These are phyloP conservation scores for Neodiprion pinetum DNA, from an alignment of 1,140 invertebrate species.

Conservation along the genomic window DNA sequence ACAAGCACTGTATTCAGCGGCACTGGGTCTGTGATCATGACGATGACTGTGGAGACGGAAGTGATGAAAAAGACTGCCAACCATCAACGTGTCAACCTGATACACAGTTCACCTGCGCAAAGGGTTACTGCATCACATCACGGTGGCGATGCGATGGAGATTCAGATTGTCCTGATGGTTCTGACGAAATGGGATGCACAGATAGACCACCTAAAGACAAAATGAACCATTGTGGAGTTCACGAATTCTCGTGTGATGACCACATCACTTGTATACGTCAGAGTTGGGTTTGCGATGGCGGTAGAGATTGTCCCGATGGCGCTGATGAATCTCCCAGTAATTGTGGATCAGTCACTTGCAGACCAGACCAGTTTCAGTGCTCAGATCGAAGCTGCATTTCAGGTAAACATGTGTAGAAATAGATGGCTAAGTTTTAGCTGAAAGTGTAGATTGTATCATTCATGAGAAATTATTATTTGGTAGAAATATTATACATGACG, in stretches of 20 bases:
- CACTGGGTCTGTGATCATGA: conserved; percentile 89
- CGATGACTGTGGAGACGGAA: conserved; percentile 84
- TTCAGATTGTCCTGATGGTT: conserved; percentile 80
- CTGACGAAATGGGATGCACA: conserved; percentile 76
- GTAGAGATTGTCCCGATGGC: conserved; percentile 83
- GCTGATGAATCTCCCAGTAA: conserved; percentile 75
- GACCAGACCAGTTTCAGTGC: conserved; percentile 84
- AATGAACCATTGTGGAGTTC: conserved; percentile 66
- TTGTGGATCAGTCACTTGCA: conserved; percentile 81
- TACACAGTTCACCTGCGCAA: conserved; percentile 74
- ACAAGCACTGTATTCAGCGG: conserved; percentile 87
- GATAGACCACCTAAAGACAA: conserved; percentile 16
- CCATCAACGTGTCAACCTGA: conserved; percentile 70
- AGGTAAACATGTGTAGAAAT: conserved; percentile 35
- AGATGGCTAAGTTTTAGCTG: background rate
- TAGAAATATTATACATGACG: conserved; percentile 3
- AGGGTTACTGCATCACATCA: conserved; percentile 71
- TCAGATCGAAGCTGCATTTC: conserved; percentile 80
- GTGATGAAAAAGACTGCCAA: conserved; percentile 81
- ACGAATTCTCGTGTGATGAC: conserved; percentile 88
- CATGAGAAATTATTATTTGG: background rate
- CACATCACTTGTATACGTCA: conserved; percentile 85
- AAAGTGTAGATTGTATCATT: background rate
- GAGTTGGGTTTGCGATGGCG: conserved; percentile 87
- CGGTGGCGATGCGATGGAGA: conserved; percentile 89